Percentiles rank a stretch among this genome's conserved stretches.
These are phyloP conservation scores for Gymnothorax reevesii DNA, from an alignment of 2,797 vertebrate genomes.

Conservation along the genomic window DNA sequence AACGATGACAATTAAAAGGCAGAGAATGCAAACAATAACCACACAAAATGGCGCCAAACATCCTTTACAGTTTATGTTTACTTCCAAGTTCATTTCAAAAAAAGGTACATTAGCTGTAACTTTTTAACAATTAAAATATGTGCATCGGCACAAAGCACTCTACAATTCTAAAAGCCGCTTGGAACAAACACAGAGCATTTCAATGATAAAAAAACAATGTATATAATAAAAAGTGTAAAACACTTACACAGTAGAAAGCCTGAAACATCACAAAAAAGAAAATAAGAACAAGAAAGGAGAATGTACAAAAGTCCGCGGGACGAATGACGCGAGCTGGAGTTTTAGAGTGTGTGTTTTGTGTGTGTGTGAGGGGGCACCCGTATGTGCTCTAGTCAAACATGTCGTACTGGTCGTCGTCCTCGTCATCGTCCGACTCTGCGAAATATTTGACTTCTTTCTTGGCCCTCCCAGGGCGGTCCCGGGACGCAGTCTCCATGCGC, in stretches of 20 bases:
- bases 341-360: constrained; percentile 35
- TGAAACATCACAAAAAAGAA: constrained; percentile 91
- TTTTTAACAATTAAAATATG: constrained; percentile 93
- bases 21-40: constrained; percentile 31
- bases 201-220: constrained; percentile 89
- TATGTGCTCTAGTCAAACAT: constrained; percentile 89
- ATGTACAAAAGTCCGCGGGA: constrained; percentile 97
- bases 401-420: constrained; percentile 82
- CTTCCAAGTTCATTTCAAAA: constrained; percentile 97
- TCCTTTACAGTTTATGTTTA: constrained; percentile 83
- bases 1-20: neutral
- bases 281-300: constrained; percentile 81
- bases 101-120: constrained; percentile 85
- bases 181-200: constrained; percentile 91
- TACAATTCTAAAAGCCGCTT: constrained; percentile 96
- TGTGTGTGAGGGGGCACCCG: constrained; percentile 59
- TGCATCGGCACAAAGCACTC: constrained; percentile 86
- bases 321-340: constrained; percentile 73
- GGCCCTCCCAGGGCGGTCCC: constrained; percentile 83
- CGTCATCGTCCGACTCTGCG: constrained; percentile 87
- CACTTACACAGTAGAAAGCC: constrained; percentile 98
- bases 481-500: constrained; percentile 64
- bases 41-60: constrained; percentile 12
- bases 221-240: constrained; percentile 98
- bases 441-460: constrained; percentile 97